Evolutionary conservation across 1,140 invertebrate species (phyloP), one percentile per base, ranked within the genome.

Genomic region (Chelonus insularis): DNA sequence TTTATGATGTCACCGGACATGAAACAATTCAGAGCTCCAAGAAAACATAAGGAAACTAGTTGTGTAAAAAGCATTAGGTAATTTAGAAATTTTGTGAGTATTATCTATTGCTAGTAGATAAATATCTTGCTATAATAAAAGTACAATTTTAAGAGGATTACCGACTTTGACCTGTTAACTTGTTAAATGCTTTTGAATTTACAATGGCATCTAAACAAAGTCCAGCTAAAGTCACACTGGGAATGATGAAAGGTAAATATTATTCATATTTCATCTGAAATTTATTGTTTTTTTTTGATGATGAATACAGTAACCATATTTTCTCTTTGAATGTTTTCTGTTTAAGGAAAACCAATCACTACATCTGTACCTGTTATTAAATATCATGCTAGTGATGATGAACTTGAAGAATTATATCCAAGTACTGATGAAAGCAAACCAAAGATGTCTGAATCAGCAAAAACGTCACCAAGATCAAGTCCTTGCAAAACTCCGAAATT

Each of bases 381-480:
- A 72, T 90, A 89, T 69, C 87, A 88, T 81, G 86, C 87, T 23
- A 88, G 85, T 66, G 87, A 87, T 67, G 88, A 90, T 66, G 86
- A 89, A 74, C 72, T 90, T 56, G 88, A 89, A 66, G 87, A 89
- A 72, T 65, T 89, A 5, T 87, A 84, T 68, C 80, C 83, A 25
- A 84, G 82, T 51, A 71, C 73, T 1, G 86, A 87, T 68, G 86
- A 88, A 14, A 86, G 88, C 65, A 84, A 86, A 62, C 79, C 75
- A 37, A 71, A 76, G 0, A 82, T 79, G 20, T 80, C 82, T 1
- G 84, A 85, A 45, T 76, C 76, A 43, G 83, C 84, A 11, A 77
- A 68, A 21, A 59, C 57, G 1, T 74, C 74, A 4, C 63, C 68
- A 5, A 74, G 67, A 16, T 63, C 61, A 4, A 71, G 68, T 32